A percentile compares a stretch with the other conserved stretches of the same genome.
Evolutionary conservation across 2,113 vertebrate species (phyloP).

Genomic region (Lonchura striata): DNA sequence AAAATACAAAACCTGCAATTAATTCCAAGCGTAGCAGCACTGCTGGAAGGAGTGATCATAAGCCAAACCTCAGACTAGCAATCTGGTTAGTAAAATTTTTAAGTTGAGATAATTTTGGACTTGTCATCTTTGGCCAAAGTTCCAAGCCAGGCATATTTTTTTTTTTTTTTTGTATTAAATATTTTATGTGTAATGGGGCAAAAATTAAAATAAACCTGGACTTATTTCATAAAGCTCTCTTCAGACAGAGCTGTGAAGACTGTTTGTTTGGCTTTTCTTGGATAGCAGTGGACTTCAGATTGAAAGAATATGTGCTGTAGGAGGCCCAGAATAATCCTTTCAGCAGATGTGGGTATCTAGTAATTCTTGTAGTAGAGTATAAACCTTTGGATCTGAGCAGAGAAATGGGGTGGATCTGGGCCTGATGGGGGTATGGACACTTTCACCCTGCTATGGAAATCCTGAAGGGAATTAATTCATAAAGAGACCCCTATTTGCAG

Average conservation of each 20-base stretch:
- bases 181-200: not conserved
- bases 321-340: not conserved
- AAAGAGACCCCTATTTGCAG: not conserved
- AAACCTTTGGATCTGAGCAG: not conserved
- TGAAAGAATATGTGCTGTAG: not conserved
- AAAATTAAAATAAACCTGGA: not conserved
- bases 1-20: not conserved
- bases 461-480: not conserved
- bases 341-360: not conserved
- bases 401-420: not conserved
- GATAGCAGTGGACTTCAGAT: not conserved
- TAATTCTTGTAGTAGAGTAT: not conserved
- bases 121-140: not conserved
- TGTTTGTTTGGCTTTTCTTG: slow-evolving; percentile 15
- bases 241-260: not conserved
- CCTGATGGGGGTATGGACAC: rapidly evolving
- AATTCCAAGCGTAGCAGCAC: not conserved
- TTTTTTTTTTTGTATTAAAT: slow-evolving; percentile 15
- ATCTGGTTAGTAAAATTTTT: slow-evolving; percentile 6
- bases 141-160: not conserved
- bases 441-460: not conserved
- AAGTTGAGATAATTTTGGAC: slow-evolving; percentile 16
- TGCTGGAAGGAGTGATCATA: not conserved
- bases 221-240: not conserved
- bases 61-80: not conserved